Evolutionary conservation across 1,140 invertebrate genomes (phyloP).

Genomic region (Pygmarrhopalites habei): DNA sequence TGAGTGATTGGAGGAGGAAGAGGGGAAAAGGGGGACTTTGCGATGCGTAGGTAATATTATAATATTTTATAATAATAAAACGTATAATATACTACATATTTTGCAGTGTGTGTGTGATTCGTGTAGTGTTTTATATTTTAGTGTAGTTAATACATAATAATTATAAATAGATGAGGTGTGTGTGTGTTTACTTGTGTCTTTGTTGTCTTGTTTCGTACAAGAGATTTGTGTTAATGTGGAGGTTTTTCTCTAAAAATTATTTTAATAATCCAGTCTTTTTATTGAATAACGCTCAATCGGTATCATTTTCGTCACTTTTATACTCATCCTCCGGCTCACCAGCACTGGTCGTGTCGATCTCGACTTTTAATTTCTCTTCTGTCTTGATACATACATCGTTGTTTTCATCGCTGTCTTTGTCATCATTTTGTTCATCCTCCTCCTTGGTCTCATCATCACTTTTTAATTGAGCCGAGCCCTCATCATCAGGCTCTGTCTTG

Average conservation of each 20-base stretch:
- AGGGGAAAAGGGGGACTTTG: no score
- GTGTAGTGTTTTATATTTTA: no score
- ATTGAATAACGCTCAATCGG: slow-evolving; percentile 6
- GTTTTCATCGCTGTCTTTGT: slow-evolving; percentile 9
- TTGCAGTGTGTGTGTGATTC: no score
- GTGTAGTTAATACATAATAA: no score
- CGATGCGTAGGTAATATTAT: no score
- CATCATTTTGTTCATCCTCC: not conserved
- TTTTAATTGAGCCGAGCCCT: not conserved
- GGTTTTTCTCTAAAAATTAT: not conserved
- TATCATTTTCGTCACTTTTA: slow-evolving; percentile 21
- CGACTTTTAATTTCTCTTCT: slow-evolving; percentile 22
- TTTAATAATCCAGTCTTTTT: slow-evolving; percentile 10
- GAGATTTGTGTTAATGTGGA: no score
- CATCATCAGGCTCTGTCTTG: slow-evolving; percentile 12
- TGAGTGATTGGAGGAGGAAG: no score
- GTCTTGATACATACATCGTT: slow-evolving; percentile 5
- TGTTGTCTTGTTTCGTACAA: no score
- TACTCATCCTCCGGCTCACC: slow-evolving; percentile 1
- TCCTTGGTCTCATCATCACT: slow-evolving; percentile 25
- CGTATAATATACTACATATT: no score
- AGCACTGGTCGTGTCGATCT: not conserved
- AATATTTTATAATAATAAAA: no score
- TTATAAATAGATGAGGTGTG: no score
- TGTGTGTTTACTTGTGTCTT: no score